Evolutionary conservation across 2,113 vertebrate species (phyloP), one percentile per base, ranked within the genome.

Genomic region (Ellobius talpinus): DNA sequence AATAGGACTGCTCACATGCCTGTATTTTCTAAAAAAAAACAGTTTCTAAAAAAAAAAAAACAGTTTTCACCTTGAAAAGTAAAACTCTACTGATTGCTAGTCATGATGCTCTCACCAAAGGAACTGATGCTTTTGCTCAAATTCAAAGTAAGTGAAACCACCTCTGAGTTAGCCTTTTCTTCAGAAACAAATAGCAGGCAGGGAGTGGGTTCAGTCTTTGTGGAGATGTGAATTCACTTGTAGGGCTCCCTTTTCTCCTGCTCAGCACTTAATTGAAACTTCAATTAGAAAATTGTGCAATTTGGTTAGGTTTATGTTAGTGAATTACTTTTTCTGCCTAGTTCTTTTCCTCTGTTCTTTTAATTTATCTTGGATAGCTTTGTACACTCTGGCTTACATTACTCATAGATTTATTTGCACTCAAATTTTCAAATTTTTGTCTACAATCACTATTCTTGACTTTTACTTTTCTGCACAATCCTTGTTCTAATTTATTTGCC

Each of bases 261-360:
- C 70, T 93, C 55, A 92, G 61, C 55, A 90, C 17, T 73, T 73
- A 84, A 87, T 29, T 87, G 61, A 92, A 91, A 77, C 8, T 90
- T 74, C 85, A 96, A 45, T 87, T 78, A 78, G 33, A 96, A 94
- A 94, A 96, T 21, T 33, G 36, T 24, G 31, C 42, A 42, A 24
- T 94, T 95, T 92, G 11, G 1, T 52, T 93, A 94, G 87, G 12
- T 29, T 95, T 92, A 68, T 36, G 42, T 68, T 94, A 90, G 66
- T 84, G 36, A 50, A 19, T 84, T 87, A 58, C 42, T 61, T 70
- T 31, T 4, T 42, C 65, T 52, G 17, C 50, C 3, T 4, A 82
- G 87, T 76, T 96, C 55, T 52, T 63, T 36, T 82, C 4, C 6
- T 24, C 8, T 72, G 47, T 82, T 66, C 42, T 87, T 55, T 17